Evolutionary conservation across 2,113 vertebrate genomes (phyloP).

Genomic region (Festucalex cinctus): DNA sequence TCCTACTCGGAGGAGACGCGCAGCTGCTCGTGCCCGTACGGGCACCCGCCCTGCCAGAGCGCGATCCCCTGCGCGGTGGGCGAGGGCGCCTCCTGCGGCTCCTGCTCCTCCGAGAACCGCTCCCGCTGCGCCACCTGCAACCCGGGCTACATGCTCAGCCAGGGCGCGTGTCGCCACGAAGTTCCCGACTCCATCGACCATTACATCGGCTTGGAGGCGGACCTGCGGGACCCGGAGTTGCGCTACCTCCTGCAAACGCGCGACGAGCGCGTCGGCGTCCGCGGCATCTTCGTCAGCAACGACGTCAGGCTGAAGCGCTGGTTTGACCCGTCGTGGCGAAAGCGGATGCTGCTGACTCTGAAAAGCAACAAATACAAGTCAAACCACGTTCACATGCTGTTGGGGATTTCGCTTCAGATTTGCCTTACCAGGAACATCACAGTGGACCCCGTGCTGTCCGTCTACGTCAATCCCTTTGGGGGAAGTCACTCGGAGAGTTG

Average conservation of each 20-base stretch:
- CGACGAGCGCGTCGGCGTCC: constrained; percentile 73
- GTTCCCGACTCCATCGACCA: constrained; percentile 79
- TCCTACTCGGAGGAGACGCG: constrained; percentile 74
- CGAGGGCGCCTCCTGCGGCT: constrained; percentile 69
- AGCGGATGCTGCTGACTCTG: constrained; percentile 79
- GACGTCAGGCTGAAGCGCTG: constrained; percentile 78
- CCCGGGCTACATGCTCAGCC: constrained; percentile 75
- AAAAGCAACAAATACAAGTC: constrained; percentile 83
- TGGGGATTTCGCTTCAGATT: constrained; percentile 79
- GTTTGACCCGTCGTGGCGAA: constrained; percentile 81
- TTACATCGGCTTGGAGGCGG: constrained; percentile 79
- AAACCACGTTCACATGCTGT: constrained; percentile 79
- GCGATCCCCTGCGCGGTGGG: constrained; percentile 74
- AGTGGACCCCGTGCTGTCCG: constrained; percentile 75
- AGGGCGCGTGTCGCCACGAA: constrained; percentile 73
- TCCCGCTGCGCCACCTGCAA: constrained; percentile 77
- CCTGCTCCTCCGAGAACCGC: constrained; percentile 77
- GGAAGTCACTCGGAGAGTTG: constrained; percentile 81
- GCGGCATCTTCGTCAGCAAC: constrained; percentile 81
- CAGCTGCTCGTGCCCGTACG: constrained; percentile 75
- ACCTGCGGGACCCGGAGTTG: constrained; percentile 77
- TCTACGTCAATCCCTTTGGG: constrained; percentile 80
- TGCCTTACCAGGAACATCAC: constrained; percentile 82
- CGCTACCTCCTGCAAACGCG: constrained; percentile 75
- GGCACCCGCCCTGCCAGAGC: constrained; percentile 73